Evolutionary conservation across 2,888 invertebrate genomes (phyloP), one percentile per base, ranked within the genome.

Genomic region (Anthrax anthrax): DNA sequence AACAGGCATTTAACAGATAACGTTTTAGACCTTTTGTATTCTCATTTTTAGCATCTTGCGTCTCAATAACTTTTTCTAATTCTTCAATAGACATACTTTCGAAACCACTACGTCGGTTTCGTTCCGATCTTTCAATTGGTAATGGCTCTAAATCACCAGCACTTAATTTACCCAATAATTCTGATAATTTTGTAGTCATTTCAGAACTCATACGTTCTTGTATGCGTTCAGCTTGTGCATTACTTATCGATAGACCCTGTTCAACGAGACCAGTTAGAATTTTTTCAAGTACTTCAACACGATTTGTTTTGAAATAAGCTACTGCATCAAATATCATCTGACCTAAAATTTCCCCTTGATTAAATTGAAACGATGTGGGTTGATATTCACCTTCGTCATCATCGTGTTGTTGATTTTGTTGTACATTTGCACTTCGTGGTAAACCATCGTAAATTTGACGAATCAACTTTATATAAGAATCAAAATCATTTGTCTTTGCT

Each of bases 241-340:
- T 75, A 23, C 74, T 77, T 27, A 87, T 77, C 41, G 77, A 74
- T 17, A 87, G 58, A 0, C 85, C 85, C 57, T 78, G 73, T 4
- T 74, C 65, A n/a, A 77, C 70, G 36, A 84, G 58, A 18, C 68
- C 71, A 43, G 65, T 58, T 1, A 83, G 61, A 4, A 82, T 65
- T 36, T 67, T 59, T 51, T 74, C 71, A 39, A 73, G 60, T 12
- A 70, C 57, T n/a, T 69, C 61, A 6, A 58, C 53, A 32, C 72
- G 69, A n/a, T 72, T 67, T 0, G 60, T 54, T 4, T 63, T 62
- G 48, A 74, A 61, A 38, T 67, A 65, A 44, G 64, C 64, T 0
- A 73, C 63, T 5, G 76, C 70, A 46, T 75, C 75, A 16, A 64
- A 61, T 1, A 82, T 60, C 29, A 81, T 66, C 18, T 69, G 68